Conservation (phyloP, 2,888 invertebrate genomes). For the Mystacides longicornis region DNA sequence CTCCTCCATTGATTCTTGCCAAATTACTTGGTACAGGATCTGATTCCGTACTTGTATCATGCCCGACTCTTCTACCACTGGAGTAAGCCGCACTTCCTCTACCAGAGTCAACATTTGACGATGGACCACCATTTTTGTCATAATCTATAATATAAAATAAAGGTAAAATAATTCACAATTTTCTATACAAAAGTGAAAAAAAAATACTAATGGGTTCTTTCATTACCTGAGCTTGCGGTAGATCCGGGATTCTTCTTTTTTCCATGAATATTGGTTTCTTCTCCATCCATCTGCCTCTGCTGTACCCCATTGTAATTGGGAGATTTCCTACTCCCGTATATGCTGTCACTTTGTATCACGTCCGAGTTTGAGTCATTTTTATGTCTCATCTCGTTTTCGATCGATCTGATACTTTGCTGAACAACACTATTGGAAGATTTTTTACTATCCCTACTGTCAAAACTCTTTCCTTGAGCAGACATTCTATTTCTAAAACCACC, state of each 20-base stretch:
- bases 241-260: slow-evolving; percentile 41
- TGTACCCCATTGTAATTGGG: slow-evolving; percentile 22
- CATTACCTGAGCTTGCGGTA: slow-evolving; percentile 52
- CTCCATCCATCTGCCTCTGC: slow-evolving; percentile 20
- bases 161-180: background rate
- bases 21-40: slow-evolving; percentile 39
- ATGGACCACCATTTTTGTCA: slow-evolving; percentile 66
- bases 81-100: slow-evolving; percentile 76
- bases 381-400: slow-evolving; percentile 18
- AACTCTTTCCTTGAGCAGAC: slow-evolving; percentile 37
- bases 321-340: slow-evolving; percentile 22
- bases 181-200: background rate
- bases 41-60: slow-evolving; percentile 53
- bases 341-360: slow-evolving; percentile 22
- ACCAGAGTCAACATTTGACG: slow-evolving; percentile 71
- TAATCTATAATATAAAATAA: slow-evolving; percentile 48
- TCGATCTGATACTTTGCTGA: slow-evolving; percentile 15
- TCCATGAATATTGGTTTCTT: slow-evolving; percentile 18
- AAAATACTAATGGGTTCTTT: background rate
- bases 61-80: slow-evolving; percentile 53
- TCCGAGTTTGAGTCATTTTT: slow-evolving; percentile 19
- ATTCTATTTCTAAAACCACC: slow-evolving; percentile 50
- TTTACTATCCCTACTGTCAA: slow-evolving; percentile 34
- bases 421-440: slow-evolving; percentile 8
- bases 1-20: slow-evolving; percentile 18